Evolutionary conservation across 1,140 invertebrate genomes (phyloP).

Genomic region (Marisa cornuarietis): DNA sequence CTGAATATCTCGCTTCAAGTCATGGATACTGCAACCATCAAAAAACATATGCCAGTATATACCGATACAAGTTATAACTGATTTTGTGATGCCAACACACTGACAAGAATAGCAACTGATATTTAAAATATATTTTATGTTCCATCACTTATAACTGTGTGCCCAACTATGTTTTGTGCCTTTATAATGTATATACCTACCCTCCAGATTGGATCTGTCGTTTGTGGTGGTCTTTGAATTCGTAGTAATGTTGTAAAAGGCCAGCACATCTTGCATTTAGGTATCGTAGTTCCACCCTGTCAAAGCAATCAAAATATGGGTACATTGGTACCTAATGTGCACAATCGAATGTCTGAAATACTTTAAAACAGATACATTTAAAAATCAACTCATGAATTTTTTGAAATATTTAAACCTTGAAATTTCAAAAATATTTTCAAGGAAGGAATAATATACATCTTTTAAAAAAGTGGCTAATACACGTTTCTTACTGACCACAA

Average conservation of each 20-base stretch:
- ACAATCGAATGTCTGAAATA: background rate
- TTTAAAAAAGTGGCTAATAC: too few relatives aligned
- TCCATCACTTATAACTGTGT: background rate
- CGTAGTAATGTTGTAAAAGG: constrained; percentile 88
- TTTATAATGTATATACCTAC: constrained; percentile 62
- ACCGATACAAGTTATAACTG: too few relatives aligned
- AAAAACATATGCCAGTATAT: constrained; percentile 1
- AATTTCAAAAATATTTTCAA: too few relatives aligned
- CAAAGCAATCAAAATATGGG: constrained; percentile 34
- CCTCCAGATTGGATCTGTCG: constrained; percentile 80
- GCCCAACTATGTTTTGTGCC: background rate
- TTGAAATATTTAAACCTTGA: too few relatives aligned
- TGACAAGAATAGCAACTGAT: too few relatives aligned
- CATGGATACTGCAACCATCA: constrained; percentile 79
- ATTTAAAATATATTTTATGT: too few relatives aligned
- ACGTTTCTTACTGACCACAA: too few relatives aligned
- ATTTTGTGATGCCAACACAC: too few relatives aligned
- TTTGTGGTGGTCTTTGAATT: constrained; percentile 93
- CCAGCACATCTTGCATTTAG: constrained; percentile 79
- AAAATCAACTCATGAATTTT: too few relatives aligned
- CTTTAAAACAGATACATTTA: background rate
- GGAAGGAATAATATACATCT: too few relatives aligned
- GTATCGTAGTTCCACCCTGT: constrained; percentile 79
- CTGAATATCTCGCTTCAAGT: constrained; percentile 90
- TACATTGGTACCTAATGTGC: background rate